phyloP scores from a whole-genome alignment of 2,797 vertebrate species.

The Pseudomugil tenellus region DNA sequence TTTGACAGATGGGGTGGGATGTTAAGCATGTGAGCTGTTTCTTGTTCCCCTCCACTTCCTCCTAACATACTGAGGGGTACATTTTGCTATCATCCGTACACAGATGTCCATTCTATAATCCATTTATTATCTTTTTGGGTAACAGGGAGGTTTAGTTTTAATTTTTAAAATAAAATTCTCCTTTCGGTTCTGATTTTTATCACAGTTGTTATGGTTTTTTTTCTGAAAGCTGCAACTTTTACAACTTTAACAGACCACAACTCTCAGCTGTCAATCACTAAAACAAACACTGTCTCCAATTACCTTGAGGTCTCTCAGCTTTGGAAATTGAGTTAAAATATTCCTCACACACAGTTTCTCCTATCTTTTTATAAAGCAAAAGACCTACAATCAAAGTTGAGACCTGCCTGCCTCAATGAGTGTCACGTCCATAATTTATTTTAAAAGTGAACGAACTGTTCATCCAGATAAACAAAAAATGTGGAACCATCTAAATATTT shows the following conservation, averaged over 20 bases:
- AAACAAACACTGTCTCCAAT: not conserved
- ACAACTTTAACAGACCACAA: not conserved
- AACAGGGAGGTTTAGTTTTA: not conserved
- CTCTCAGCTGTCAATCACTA: not conserved
- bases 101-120: too few species aligned
- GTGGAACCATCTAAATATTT: slow-evolving; percentile 6
- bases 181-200: not conserved
- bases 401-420: not conserved
- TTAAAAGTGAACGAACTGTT: not conserved
- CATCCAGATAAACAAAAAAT: not conserved
- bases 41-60: not conserved
- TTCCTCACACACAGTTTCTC: not conserved
- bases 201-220: slow-evolving; percentile 2
- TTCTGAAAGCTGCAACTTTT: not conserved
- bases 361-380: not conserved
- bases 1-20: not conserved
- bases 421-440: not conserved
- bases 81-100: not conserved
- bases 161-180: not conserved
- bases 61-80: not conserved
- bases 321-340: not conserved
- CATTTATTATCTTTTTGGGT: not conserved
- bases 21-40: not conserved
- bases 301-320: not conserved
- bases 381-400: slow-evolving; percentile 1